Percentiles rank a stretch among this genome's conserved stretches.
Evolutionary conservation across 2,113 vertebrate species (phyloP).

Genomic region (Thermophis baileyi): DNA sequence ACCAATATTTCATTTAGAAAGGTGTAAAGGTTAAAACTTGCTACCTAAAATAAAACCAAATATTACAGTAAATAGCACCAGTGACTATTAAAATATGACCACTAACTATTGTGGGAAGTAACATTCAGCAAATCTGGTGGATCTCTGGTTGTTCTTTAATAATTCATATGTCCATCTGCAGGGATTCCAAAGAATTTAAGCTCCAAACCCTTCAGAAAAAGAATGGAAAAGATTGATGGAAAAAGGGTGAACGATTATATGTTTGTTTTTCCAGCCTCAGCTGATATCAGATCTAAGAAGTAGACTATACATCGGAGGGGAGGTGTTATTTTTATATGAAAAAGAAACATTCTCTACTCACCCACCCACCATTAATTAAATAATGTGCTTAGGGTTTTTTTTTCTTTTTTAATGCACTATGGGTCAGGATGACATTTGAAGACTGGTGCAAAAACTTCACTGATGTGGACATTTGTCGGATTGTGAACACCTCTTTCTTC

Average conservation of each 20-base stretch:
- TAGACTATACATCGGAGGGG: background rate
- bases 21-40: background rate
- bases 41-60: background rate
- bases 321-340: background rate
- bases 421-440: conserved; percentile 85
- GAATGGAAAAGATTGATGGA: background rate
- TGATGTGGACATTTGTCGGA: conserved; percentile 80
- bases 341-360: rapidly evolving
- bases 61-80: background rate
- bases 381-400: background rate
- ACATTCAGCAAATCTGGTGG: background rate
- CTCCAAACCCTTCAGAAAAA: background rate
- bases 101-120: background rate
- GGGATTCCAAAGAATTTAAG: background rate
- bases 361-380: background rate
- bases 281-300: background rate
- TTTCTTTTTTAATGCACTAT: background rate
- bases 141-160: background rate
- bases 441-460: conserved; percentile 92
- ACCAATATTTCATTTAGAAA: background rate
- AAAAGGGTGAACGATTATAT: background rate
- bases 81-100: background rate
- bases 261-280: background rate
- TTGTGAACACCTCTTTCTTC: conserved; percentile 85
- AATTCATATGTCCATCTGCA: background rate